Evolutionary conservation across 2,113 vertebrate species (phyloP).

Genomic region (Ochotona curzoniae): DNA sequence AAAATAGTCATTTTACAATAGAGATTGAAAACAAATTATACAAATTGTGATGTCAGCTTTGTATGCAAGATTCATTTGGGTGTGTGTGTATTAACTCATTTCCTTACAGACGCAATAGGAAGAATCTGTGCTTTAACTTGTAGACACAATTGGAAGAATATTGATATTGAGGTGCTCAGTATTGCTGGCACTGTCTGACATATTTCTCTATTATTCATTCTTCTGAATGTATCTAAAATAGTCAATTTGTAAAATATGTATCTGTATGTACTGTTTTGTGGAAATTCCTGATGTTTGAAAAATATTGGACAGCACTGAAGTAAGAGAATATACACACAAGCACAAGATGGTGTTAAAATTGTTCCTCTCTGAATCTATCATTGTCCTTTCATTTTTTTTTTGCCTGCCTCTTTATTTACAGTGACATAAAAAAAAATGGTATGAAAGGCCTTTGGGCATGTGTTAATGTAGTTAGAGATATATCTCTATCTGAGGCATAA

Average conservation of each 20-base stretch:
- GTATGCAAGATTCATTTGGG: background rate
- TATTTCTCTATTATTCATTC: background rate
- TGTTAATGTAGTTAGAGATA: conserved; percentile 57
- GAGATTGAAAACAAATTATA: background rate
- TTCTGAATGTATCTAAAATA: background rate
- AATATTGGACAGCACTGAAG: background rate
- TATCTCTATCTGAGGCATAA: background rate
- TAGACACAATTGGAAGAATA: background rate
- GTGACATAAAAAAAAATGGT: conserved; percentile 75
- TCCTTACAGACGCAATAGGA: background rate
- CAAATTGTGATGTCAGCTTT: conserved; percentile 1
- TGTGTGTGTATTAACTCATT: background rate
- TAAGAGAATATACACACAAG: background rate
- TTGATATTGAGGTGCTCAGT: background rate
- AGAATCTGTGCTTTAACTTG: background rate
- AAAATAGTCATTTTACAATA: background rate
- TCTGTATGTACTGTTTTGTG: background rate
- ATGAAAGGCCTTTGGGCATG: conserved; percentile 65
- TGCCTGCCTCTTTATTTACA: conserved; percentile 69
- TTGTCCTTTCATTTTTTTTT: conserved; percentile 63
- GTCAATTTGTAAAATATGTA: background rate
- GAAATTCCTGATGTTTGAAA: background rate
- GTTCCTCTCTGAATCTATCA: conserved; percentile 62
- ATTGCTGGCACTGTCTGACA: background rate
- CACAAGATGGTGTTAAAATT: background rate